Percentiles rank a stretch among this genome's conserved stretches.
Conservation (phyloP, 2,113 vertebrate species). For the Columbina picui region DNA sequence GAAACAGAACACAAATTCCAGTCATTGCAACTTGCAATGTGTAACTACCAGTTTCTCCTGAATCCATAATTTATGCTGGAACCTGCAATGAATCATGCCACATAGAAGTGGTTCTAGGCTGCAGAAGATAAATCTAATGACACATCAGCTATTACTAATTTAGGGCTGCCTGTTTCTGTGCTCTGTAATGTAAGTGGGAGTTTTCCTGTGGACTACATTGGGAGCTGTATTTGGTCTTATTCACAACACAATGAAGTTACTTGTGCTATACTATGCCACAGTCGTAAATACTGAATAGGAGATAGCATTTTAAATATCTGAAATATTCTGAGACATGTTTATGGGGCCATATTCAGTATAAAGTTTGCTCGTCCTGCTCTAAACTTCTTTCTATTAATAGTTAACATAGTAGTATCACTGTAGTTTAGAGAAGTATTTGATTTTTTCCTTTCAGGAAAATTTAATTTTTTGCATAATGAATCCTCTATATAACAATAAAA, state of each 20-base stretch:
- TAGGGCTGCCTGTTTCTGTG: constrained; percentile 12
- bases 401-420: background rate
- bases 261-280: background rate
- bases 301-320: background rate
- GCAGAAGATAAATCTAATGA: constrained; percentile 63
- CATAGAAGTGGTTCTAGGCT: constrained; percentile 14
- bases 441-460: background rate
- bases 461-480: background rate
- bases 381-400: background rate
- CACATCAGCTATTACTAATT: constrained; percentile 57
- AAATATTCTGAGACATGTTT: background rate
- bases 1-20: background rate
- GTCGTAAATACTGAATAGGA: background rate
- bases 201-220: background rate
- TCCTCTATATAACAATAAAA: background rate
- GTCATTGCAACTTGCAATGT: background rate
- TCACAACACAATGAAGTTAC: background rate
- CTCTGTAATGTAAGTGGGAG: background rate
- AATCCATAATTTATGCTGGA: constrained; percentile 56
- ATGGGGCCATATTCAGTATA: background rate
- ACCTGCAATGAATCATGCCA: constrained; percentile 31
- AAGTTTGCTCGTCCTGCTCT: background rate
- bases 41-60: background rate
- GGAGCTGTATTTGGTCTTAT: background rate
- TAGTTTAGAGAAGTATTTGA: background rate